Evolutionary conservation across 1,140 invertebrate species (phyloP).

Genomic region (Cotesia glomerata): DNA sequence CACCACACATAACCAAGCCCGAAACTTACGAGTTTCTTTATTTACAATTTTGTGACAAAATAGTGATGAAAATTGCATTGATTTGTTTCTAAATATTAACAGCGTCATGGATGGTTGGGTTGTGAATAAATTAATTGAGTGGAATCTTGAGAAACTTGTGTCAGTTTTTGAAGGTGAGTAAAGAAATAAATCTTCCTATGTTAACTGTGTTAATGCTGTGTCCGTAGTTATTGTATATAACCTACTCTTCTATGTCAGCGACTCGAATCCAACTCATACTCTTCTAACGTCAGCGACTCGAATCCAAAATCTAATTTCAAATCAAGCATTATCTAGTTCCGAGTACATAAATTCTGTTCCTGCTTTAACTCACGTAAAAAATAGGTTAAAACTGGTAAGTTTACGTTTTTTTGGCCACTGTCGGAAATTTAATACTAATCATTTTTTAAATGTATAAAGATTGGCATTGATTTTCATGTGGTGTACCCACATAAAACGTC

Average conservation of each 20-base stretch:
- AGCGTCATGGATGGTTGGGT: no score
- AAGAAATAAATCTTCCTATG: no score
- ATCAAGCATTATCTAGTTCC: background rate
- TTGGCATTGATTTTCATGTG: background rate
- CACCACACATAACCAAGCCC: no score
- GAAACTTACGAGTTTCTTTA: no score
- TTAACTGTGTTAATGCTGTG: no score
- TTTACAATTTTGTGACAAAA: no score
- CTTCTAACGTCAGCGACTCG: background rate
- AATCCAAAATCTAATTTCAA: background rate
- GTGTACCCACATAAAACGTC: background rate
- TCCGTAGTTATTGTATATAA: no score
- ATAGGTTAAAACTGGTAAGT: background rate
- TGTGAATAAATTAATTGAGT: no score
- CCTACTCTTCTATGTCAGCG: background rate
- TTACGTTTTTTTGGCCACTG: background rate
- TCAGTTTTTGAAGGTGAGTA: no score
- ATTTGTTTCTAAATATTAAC: no score
- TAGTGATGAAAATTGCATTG: no score
- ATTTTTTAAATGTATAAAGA: background rate
- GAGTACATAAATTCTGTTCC: background rate
- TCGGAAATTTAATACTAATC: background rate
- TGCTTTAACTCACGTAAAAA: background rate
- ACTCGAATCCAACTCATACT: background rate
- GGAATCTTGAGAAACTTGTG: no score